Conservation (phyloP, 2,888 invertebrate genomes). For the Stratiomys singularior region DNA sequence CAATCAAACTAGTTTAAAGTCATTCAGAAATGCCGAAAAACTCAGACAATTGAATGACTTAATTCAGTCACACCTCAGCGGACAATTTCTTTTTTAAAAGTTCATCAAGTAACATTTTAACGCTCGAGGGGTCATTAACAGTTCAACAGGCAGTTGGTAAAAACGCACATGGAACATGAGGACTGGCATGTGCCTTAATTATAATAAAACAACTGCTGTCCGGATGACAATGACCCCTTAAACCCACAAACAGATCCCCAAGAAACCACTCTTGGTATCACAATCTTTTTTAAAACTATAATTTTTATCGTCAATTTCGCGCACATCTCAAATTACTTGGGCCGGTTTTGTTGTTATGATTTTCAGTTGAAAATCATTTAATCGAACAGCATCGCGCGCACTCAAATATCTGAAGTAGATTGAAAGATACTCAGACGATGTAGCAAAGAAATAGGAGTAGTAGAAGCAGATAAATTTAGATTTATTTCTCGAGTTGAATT, state of each 20-base stretch:
- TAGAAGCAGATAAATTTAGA: background rate
- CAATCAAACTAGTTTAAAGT: too few relatives aligned
- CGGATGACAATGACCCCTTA: constrained; percentile 6
- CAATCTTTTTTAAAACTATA: background rate
- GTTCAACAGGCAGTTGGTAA: background rate
- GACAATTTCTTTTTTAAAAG: too few relatives aligned
- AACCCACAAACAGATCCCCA: too few relatives aligned
- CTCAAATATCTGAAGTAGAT: too few relatives aligned
- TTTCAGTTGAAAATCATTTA: constrained; percentile 10
- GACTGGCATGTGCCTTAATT: constrained; percentile 17
- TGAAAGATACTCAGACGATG: background rate
- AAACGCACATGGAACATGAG: background rate
- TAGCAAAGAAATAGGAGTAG: background rate
- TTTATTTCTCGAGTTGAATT: background rate
- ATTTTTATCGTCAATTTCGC: background rate
- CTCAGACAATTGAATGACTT: too few relatives aligned
- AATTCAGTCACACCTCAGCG: too few relatives aligned
- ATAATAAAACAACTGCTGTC: background rate
- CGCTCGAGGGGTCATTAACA: constrained; percentile 15
- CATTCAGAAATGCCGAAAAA: too few relatives aligned
- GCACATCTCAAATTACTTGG: constrained; percentile 21
- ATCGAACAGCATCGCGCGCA: background rate
- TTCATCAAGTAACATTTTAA: background rate
- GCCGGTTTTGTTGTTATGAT: constrained; percentile 5
- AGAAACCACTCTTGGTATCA: background rate